phyloP scores from a whole-genome alignment of 2,797 vertebrate species.

The Gallinago stenura region DNA sequence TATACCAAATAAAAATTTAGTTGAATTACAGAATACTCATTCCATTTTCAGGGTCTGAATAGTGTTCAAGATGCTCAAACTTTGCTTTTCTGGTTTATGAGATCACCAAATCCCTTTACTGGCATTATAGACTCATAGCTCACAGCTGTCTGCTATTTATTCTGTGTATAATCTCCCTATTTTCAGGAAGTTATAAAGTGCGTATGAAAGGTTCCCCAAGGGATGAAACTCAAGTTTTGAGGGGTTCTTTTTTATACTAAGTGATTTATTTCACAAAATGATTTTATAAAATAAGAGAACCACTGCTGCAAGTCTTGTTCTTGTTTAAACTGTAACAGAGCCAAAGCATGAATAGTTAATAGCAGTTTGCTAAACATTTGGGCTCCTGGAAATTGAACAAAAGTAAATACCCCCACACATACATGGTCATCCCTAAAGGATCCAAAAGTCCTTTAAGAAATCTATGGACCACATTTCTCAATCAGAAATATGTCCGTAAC shows the following conservation, averaged over 20 bases:
- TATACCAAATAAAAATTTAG: background rate
- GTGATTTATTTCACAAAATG: background rate
- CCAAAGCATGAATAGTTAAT: background rate
- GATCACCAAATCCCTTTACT: constrained; percentile 30
- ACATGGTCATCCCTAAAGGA: background rate
- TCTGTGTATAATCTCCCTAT: constrained; percentile 22
- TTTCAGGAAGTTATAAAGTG: background rate
- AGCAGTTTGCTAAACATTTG: background rate
- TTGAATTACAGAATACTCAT: constrained; percentile 13
- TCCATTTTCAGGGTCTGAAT: background rate
- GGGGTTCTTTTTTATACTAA: background rate
- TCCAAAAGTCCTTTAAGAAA: background rate
- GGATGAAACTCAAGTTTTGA: background rate
- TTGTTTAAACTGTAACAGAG: background rate
- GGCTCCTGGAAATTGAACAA: background rate
- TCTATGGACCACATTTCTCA: background rate
- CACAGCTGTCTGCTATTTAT: constrained; percentile 40
- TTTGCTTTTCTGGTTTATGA: constrained; percentile 11
- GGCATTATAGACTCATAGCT: background rate
- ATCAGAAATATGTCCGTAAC: background rate
- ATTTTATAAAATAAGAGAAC: constrained; percentile 7
- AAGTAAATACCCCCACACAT: background rate
- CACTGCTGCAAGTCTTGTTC: background rate
- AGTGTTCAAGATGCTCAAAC: background rate
- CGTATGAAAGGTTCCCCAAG: background rate